Evolutionary conservation across 2,113 vertebrate species (phyloP), one percentile per base, ranked within the genome.

Genomic region (Rhinolophus ferrumequinum): DNA sequence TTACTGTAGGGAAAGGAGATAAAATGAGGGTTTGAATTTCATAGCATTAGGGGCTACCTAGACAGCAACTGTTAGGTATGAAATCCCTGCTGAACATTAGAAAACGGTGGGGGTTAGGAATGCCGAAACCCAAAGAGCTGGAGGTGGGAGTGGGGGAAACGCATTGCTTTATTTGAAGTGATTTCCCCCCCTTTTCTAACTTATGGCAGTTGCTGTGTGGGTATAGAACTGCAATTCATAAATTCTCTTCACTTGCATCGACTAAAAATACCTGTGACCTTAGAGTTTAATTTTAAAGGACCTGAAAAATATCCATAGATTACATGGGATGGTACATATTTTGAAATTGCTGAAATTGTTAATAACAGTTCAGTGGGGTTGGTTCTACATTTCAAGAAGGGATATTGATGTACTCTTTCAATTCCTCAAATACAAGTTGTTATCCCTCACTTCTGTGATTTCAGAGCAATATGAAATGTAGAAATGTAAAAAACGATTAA

Each of bases 11-110:
- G 79, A 97, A 96, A 97, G 90, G 84, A 96, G 94, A 97, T 97
- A 96, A 95, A 97, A 97, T 83, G 90, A 97, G 69, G 94, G 94
- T 56, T 98, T 98, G 64, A 95, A 96, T 98, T 98, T 98, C 97
- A 97, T 93, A 96, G 97, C 96, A 96, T 82, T 95, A 97, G 94
- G 85, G 97, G 77, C 87, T 95, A 97, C 95, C 95, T 98, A 96
- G 96, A 94, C 93, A 98, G 88, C 97, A 98, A 94, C 97, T 98
- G 97, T 96, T 97, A 95, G 80, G 84, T 96, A 89, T 90, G 72
- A 94, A 93, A 97, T 95, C 88, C 86, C 79, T 90, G 81, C 52
- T 87, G 88, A 97, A 96, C 80, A 93, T 94, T 96, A 93, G 70
- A 95, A 94, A 88, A 89, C 54, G 13, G 33, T 93, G 58, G 76